These are phyloP conservation scores for Notolepis coatsorum DNA, from an alignment of 2,797 vertebrate genomes.

Conservation along the genomic window DNA sequence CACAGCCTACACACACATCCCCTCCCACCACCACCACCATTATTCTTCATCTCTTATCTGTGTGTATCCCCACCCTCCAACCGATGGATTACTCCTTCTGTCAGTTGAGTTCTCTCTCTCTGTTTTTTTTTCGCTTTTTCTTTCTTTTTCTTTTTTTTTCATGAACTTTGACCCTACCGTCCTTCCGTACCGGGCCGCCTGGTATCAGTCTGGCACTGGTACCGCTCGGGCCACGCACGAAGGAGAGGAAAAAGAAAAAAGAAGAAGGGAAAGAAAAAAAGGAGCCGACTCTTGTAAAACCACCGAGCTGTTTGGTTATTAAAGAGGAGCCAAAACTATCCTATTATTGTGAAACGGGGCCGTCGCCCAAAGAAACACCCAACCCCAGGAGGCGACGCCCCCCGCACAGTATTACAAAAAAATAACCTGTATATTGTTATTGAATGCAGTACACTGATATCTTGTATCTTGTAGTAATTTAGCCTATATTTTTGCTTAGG, in stretches of 20 bases:
- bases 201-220: slow-evolving; percentile 83
- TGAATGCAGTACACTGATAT: slow-evolving; percentile 84
- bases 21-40: not conserved
- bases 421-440: slow-evolving; percentile 81
- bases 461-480: slow-evolving; percentile 84
- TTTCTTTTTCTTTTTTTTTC: not conserved
- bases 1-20: slow-evolving; percentile 38
- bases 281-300: too few relatives aligned
- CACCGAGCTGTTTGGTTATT: slow-evolving; percentile 18
- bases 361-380: too few relatives aligned
- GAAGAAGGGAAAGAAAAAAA: slow-evolving; percentile 23
- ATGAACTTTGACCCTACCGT: slow-evolving; percentile 3
- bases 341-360: slow-evolving; percentile 56
- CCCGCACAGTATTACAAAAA: slow-evolving; percentile 79
- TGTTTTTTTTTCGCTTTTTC: not conserved
- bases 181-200: slow-evolving; percentile 41
- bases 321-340: slow-evolving; percentile 48
- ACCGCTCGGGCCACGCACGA: slow-evolving; percentile 43
- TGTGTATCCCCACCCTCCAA: slow-evolving; percentile 1
- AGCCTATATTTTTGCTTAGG: slow-evolving; percentile 79
- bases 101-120: slow-evolving; percentile 1
- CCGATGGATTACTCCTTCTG: not conserved
- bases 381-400: slow-evolving; percentile 39
- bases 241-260: slow-evolving; percentile 23
- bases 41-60: slow-evolving; percentile 5